Conservation (phyloP, 2,113 vertebrate genomes). For the Phrynocephalus versicolor region DNA sequence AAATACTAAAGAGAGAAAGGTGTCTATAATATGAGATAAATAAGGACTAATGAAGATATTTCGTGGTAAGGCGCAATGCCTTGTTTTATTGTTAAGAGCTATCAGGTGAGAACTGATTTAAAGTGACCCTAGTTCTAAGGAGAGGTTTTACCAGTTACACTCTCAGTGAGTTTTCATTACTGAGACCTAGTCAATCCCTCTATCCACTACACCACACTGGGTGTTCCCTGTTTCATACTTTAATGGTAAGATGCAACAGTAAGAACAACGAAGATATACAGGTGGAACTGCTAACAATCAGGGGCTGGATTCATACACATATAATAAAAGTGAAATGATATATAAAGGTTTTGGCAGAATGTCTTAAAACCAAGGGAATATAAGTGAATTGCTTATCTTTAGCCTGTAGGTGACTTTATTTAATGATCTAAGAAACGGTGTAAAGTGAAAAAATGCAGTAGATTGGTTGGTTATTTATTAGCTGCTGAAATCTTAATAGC, state of each 20-base stretch:
- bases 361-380: not conserved
- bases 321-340: not conserved
- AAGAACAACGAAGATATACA: not conserved
- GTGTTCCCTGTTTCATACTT: not conserved
- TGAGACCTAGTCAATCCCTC: no score
- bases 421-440: not conserved
- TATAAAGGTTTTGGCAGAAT: not conserved
- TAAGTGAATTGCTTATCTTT: not conserved
- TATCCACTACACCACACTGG: no score
- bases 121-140: not conserved
- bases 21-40: not conserved
- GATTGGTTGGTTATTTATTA: constrained; percentile 10
- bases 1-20: not conserved
- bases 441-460: not conserved
- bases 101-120: no score
- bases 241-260: not conserved
- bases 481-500: not conserved
- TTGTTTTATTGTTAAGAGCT: no score
- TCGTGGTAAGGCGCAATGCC: no score
- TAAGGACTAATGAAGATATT: not conserved
- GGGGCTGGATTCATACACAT: not conserved
- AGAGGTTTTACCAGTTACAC: not conserved
- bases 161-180: no score
- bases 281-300: not conserved
- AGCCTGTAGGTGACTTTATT: constrained; percentile 19